Base-by-base conservation (phyloP, 2,113 vertebrate genomes). In the Falco punctatus region DNA sequence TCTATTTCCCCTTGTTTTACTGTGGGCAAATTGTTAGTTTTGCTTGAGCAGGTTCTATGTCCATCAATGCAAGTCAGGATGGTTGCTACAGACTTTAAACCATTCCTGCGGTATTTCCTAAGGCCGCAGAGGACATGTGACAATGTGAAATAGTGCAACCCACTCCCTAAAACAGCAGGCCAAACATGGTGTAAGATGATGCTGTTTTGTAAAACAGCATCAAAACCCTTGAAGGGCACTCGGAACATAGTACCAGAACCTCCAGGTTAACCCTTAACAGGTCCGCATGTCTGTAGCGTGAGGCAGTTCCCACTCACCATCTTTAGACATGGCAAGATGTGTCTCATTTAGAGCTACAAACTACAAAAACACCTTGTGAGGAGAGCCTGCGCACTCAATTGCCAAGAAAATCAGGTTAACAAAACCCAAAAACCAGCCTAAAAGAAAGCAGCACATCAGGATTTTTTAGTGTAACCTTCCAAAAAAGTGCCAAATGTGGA, bases 241-340 rank as follows among this genome's bases (percentile, higher is more conserved):
- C 20, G 6, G 35, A 71, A 65, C 48, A 24, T 1, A 52, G 22
- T 9, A 69, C 44, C 40, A 61, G 51, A 59, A 35, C 27, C 57
- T 24, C 17, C 9, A 22, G 13, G 21, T 71, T 71, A 35, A 54
- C 21, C 38, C 38, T 42, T 46, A 38, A 10, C 13, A 30, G 0
- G 1, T 21, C 46, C 10, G 11, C 5, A 3, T 1, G 0, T 32
- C 11, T 66, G 32, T 48, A 40, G 54, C 40, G 20, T 5, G 4
- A 44, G 15, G 33, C 48, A 83, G 14, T 46, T 57, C 27, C 57
- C 40, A 20, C 30, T 42, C 19, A 10, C 21, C 51, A 4, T 30
- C 67, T 70, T 48, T 6, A 54, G 42, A 40, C 12, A 15, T 3
- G 26, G 44, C 18, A 65, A 54, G 26, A 27, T 5, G 20, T 11